Conservation (phyloP, 2,113 vertebrate genomes). For the Furnarius figulus region DNA sequence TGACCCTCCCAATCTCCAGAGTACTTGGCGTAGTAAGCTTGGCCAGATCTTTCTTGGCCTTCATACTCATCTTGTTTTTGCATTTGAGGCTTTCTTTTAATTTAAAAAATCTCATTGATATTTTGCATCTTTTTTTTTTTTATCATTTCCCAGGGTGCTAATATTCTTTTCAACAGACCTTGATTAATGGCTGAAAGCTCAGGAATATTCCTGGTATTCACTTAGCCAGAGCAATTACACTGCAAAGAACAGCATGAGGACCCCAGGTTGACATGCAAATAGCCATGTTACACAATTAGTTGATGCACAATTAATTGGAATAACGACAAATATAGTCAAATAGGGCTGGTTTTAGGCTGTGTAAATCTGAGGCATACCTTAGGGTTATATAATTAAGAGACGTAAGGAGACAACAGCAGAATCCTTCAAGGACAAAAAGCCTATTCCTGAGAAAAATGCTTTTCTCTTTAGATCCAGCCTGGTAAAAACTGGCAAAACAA, state of each 20-base stretch:
- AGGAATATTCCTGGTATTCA: slow-evolving; percentile 69
- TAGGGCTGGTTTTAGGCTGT: slow-evolving; percentile 44
- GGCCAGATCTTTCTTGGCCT: neutral
- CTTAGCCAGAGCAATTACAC: slow-evolving; percentile 69
- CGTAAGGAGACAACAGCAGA: neutral
- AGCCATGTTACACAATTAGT: slow-evolving; percentile 66
- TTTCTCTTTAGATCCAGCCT: neutral
- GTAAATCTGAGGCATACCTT: slow-evolving; percentile 56
- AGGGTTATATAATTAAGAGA: slow-evolving; percentile 47
- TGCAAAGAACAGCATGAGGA: slow-evolving; percentile 62
- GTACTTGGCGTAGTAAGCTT: neutral
- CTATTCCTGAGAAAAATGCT: slow-evolving; percentile 31
- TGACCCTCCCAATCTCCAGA: neutral
- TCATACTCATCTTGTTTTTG: neutral
- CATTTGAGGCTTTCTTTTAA: slow-evolving; percentile 3
- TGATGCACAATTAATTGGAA: slow-evolving; percentile 73
- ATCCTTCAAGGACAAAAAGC: slow-evolving; percentile 54
- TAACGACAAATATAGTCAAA: slow-evolving; percentile 69
- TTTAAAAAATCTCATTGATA: slow-evolving; percentile 23
- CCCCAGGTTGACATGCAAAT: slow-evolving; percentile 66
- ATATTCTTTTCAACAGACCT: slow-evolving; percentile 56
- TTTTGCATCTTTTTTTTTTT: neutral
- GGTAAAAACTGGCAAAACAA: neutral
- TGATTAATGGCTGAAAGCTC: slow-evolving; percentile 58
- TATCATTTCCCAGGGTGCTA: slow-evolving; percentile 33